Conservation (phyloP, 2,888 invertebrate genomes). For the Camponotus fellah region DNA sequence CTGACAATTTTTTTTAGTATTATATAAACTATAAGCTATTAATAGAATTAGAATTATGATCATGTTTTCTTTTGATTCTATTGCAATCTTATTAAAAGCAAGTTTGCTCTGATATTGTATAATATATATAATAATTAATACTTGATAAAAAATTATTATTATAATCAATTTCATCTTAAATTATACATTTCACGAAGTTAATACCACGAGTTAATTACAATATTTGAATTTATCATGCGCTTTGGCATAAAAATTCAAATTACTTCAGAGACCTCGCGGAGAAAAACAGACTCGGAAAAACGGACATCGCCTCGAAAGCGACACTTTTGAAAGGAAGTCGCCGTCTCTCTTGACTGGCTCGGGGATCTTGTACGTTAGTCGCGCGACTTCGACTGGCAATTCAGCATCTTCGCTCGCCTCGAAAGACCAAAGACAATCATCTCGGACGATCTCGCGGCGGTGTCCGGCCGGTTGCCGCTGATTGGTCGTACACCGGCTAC, state of each 20-base stretch:
- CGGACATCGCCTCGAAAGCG: not conserved
- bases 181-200: not conserved
- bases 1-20: not conserved
- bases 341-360: not conserved
- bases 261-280: not conserved
- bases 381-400: conserved; percentile 66
- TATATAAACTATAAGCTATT: not conserved
- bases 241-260: not conserved
- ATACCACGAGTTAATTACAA: not conserved
- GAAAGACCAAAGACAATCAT: conserved; percentile 73
- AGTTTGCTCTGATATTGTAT: not conserved
- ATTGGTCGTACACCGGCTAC: conserved; percentile 83
- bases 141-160: not conserved
- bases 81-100: not conserved
- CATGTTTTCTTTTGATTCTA: not conserved
- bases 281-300: not conserved
- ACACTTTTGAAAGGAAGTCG: not conserved
- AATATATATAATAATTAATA: not conserved
- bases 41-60: not conserved
- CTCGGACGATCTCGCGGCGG: conserved; percentile 71
- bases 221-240: conserved; percentile 26
- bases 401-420: conserved; percentile 60
- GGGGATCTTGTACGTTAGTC: conserved; percentile 27
- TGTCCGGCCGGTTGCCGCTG: conserved; percentile 71
- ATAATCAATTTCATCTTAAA: not conserved